A percentile compares a stretch with the other conserved stretches of the same genome.
Evolutionary conservation across 2,797 vertebrate genomes (phyloP).

Genomic region (Spinibarbus caldwelli): DNA sequence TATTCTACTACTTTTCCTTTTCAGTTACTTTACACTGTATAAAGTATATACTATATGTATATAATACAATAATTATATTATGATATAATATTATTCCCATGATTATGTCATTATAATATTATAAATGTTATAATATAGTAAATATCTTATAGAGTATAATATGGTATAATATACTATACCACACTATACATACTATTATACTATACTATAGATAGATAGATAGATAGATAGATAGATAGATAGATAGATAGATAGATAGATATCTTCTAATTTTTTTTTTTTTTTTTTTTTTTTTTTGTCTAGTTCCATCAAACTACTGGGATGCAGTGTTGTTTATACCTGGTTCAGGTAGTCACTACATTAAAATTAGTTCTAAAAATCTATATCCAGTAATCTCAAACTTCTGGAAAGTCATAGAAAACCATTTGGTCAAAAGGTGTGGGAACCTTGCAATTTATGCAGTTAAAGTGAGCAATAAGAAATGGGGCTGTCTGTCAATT

Average conservation of each 20-base stretch:
- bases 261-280: no score
- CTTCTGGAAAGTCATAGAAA: not conserved
- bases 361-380: not conserved
- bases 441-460: conserved; percentile 11
- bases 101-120: not conserved
- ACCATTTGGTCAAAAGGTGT: not conserved
- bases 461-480: not conserved
- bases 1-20: not conserved
- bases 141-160: not conserved
- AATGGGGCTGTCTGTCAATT: not conserved
- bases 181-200: not conserved
- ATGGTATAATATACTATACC: not conserved
- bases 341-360: not conserved
- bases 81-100: not conserved
- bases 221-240: no score
- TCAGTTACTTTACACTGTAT: not conserved
- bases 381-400: not conserved
- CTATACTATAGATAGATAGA: no score
- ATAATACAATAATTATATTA: not conserved
- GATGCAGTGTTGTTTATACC: not conserved
- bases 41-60: not conserved
- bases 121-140: not conserved
- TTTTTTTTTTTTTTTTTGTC: no score
- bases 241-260: no score
- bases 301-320: no score